phyloP scores from a whole-genome alignment of 2,797 vertebrate genomes.

The Ceyx erithaca region DNA sequence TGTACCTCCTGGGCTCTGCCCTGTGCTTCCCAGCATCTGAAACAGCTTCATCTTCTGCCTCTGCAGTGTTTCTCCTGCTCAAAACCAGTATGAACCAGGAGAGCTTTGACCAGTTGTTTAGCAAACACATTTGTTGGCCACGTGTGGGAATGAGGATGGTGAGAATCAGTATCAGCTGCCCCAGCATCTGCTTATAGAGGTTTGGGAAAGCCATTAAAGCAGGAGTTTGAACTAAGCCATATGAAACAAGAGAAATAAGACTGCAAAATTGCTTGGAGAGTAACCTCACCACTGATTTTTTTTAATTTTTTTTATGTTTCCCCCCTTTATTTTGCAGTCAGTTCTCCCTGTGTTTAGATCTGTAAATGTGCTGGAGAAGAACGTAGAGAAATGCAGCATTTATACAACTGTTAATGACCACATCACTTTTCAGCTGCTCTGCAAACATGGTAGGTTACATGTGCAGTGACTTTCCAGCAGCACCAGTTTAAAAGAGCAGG shows the following conservation, averaged over 20 bases:
- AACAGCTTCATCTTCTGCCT: background rate
- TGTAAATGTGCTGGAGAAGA: slow-evolving; percentile 86
- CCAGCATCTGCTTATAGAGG: background rate
- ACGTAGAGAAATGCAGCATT: slow-evolving; percentile 89
- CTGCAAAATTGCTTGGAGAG: background rate
- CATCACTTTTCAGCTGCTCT: slow-evolving; percentile 88
- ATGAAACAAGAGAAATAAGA: background rate
- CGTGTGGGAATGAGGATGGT: background rate
- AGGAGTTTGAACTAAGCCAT: background rate
- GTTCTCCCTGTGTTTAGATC: slow-evolving; percentile 90
- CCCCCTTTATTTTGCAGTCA: slow-evolving; percentile 74
- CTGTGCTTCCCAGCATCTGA: background rate
- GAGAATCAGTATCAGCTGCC: background rate
- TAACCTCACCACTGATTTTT: background rate
- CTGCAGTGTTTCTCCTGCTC: background rate
- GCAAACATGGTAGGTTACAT: slow-evolving; percentile 86
- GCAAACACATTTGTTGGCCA: background rate
- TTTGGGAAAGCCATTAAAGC: background rate
- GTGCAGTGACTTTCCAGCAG: background rate
- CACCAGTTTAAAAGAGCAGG: background rate
- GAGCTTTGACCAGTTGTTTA: background rate
- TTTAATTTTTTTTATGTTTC: background rate
- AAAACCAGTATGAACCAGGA: background rate
- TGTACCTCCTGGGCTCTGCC: background rate
- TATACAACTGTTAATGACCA: slow-evolving; percentile 66